Evolutionary conservation across 2,797 vertebrate species (phyloP), one percentile per base, ranked within the genome.

Genomic region (Borostomias antarcticus): DNA sequence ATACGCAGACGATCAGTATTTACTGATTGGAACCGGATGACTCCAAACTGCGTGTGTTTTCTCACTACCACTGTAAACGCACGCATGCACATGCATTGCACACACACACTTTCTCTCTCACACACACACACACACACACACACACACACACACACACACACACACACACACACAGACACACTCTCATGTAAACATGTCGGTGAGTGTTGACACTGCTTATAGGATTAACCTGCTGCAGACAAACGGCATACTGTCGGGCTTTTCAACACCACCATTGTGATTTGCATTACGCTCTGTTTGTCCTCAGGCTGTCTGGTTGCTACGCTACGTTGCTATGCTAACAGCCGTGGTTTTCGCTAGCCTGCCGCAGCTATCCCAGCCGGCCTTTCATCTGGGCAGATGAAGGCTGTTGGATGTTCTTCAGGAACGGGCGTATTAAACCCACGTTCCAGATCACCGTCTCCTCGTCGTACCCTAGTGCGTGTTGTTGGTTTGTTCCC

Each of bases 291-390:
- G 60, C 53, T 74, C 69, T 23, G 19, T 56, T 48, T 26, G 8
- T 11, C 61, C 32, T 69, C 58, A 60, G 66, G 19, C 3, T 11
- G 43, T 8, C 29, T 58, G 37, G 83, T 87, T 80, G 70, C 77
- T 66, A 82, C 79, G 78, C 68, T 4, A 0, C 4, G 68, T 69
- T 77, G 60, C 72, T 57, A 28, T 69, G 40, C 65, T 67, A 53
- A 62, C 37, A 66, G 56, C 60, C 40, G 9, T 64, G 69, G 56
- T 37, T 62, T 58, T 62, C 6, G 35, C 11, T 4, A 4, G 56
- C 37, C 11, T 29, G 2, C 35, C 64, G 33, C 43, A 21, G 21
- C 47, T 37, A 15, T 2, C n/a, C 28, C 33, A 2, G 0, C 50
- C 32, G 3, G 50, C 13, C 63, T 62, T 52, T 54, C 17, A 53